Percentiles rank a stretch among this genome's conserved stretches.
phyloP scores from a whole-genome alignment of 1,140 invertebrate genomes.

The Diplogasteroides magnus region DNA sequence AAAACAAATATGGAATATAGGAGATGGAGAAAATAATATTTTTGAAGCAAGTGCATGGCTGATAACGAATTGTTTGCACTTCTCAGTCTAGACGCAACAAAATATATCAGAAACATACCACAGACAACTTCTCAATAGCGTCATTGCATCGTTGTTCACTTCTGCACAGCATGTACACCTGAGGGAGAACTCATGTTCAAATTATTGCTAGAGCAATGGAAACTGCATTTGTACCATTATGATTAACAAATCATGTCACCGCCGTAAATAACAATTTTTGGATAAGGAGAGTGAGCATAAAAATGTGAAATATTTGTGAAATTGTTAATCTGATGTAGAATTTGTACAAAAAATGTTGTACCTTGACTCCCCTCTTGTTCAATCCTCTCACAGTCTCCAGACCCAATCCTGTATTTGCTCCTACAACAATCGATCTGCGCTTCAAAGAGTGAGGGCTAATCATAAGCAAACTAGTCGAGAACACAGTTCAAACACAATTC shows the following conservation, averaged over 20 bases:
- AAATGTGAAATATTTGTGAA: background rate
- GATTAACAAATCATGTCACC: no score
- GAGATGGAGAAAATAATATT: background rate
- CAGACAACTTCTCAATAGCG: slow-evolving; percentile 18
- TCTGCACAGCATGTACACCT: slow-evolving; percentile 31
- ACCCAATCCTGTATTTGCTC: slow-evolving; percentile 32
- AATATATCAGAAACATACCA: no score
- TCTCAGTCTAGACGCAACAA: no score
- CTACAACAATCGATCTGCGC: no score
- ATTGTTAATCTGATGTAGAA: background rate
- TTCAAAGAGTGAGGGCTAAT: no score
- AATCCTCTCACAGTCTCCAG: no score
- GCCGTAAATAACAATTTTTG: no score
- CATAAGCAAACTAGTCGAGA: no score
- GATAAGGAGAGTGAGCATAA: background rate
- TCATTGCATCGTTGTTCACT: slow-evolving; percentile 22
- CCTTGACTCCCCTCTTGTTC: slow-evolving; percentile 28
- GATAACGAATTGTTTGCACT: background rate
- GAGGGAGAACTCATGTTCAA: background rate
- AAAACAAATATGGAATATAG: slow-evolving; percentile 4
- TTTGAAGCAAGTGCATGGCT: background rate
- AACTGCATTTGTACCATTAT: no score
- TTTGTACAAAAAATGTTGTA: background rate
- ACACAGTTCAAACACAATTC: no score
- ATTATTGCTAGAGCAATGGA: no score